These are phyloP conservation scores for Zygogramma bicolorata DNA, from an alignment of 2,888 invertebrate genomes.

Conservation along the genomic window DNA sequence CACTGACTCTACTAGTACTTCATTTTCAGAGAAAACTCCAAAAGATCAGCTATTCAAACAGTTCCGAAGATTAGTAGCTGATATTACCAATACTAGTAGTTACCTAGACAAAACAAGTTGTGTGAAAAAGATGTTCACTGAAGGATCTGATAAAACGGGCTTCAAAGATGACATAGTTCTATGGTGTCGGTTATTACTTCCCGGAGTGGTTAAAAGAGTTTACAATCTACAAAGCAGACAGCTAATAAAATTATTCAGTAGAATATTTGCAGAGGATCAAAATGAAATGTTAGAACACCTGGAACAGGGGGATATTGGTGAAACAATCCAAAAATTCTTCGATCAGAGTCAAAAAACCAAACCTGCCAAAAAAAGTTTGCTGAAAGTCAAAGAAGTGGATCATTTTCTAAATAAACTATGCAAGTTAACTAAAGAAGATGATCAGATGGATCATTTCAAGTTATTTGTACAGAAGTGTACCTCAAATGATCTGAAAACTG, in stretches of 20 bases:
- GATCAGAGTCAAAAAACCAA: conserved; percentile 72
- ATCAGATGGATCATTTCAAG: conserved; percentile 82
- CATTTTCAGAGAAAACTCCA: conserved; percentile 14
- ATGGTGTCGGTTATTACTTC: conserved; percentile 87
- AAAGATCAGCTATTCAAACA: conserved; percentile 82
- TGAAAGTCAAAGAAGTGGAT: conserved; percentile 84
- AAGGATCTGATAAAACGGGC: conserved; percentile 71
- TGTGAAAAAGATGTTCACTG: conserved; percentile 76
- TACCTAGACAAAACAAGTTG: conserved; percentile 86
- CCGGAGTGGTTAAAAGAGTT: conserved; percentile 84
- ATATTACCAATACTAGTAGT: conserved; percentile 81
- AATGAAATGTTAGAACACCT: conserved; percentile 88
- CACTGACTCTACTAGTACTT: neutral
- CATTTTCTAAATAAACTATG: conserved; percentile 80
- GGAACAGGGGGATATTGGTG: conserved; percentile 89
- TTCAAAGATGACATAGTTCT: conserved; percentile 84
- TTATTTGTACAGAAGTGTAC: conserved; percentile 83
- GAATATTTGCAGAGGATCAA: conserved; percentile 79
- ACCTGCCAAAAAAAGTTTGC: conserved; percentile 76
- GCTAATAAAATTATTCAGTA: conserved; percentile 87
- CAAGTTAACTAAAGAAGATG: conserved; percentile 86
- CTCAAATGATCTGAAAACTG: conserved; percentile 82
- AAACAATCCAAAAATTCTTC: conserved; percentile 85
- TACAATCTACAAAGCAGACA: conserved; percentile 96
- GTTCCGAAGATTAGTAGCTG: conserved; percentile 82